Evolutionary conservation across 2,888 invertebrate species (phyloP).

Genomic region (Enoplolaimus lenunculus): DNA sequence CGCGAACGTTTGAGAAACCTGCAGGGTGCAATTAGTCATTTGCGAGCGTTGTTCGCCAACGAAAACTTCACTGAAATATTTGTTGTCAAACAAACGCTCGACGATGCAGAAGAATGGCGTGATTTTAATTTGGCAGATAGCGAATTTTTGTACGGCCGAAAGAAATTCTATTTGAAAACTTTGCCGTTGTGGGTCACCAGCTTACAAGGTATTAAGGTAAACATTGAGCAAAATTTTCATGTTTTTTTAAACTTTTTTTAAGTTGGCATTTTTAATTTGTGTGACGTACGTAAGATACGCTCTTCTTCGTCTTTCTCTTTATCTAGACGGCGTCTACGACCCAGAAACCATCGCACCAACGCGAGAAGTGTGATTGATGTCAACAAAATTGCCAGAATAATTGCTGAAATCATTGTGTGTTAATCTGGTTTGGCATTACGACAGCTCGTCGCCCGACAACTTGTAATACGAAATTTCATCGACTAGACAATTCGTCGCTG

Average conservation of each 20-base stretch:
- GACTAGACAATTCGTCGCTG: no score
- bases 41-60: no score
- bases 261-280: no score
- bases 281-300: slow-evolving; percentile 7
- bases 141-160: background rate
- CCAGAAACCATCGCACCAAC: slow-evolving; percentile 27
- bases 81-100: background rate
- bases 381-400: slow-evolving; percentile 27
- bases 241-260: no score
- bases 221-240: no score
- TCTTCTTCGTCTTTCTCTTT: slow-evolving; percentile 24
- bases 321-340: slow-evolving; percentile 21
- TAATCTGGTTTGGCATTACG: no score
- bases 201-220: background rate
- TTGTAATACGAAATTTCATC: no score
- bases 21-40: no score
- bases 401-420: no score
- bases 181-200: background rate
- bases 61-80: background rate
- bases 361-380: slow-evolving; percentile 27
- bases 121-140: background rate
- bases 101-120: background rate
- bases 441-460: no score
- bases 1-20: no score
- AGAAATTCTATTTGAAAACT: background rate